These are phyloP conservation scores for Thymallus thymallus DNA, from an alignment of 2,113 vertebrate genomes.

Conservation along the genomic window DNA sequence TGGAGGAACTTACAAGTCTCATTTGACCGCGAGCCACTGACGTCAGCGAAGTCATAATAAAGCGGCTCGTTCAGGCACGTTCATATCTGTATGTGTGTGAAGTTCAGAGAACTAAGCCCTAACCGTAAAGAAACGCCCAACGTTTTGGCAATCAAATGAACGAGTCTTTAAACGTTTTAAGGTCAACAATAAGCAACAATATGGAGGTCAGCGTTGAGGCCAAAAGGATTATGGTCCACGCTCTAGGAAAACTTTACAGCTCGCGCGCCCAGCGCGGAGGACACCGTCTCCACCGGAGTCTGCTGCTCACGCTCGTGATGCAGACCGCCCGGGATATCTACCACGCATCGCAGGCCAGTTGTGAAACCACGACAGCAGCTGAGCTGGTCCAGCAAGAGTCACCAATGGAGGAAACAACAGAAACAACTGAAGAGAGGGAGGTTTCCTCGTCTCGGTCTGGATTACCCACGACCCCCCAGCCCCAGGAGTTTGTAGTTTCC, in stretches of 20 bases:
- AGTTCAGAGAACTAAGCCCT: not conserved
- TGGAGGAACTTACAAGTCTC: not conserved
- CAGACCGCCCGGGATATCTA: constrained; percentile 77
- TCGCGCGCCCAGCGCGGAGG: constrained; percentile 78
- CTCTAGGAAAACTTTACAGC: constrained; percentile 79
- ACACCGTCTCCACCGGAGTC: constrained; percentile 76
- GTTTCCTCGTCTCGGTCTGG: constrained; percentile 32
- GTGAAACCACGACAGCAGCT: constrained; percentile 2
- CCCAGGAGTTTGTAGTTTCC: not conserved
- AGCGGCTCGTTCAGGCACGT: not conserved
- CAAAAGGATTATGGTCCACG: constrained; percentile 77
- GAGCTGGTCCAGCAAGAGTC: constrained; percentile 1
- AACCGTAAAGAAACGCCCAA: not conserved
- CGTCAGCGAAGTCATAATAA: constrained; percentile 45
- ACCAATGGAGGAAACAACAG: constrained; percentile 35
- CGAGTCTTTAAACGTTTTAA: not conserved
- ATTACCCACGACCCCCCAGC: not conserved
- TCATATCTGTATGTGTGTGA: not conserved
- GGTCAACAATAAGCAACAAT: not conserved
- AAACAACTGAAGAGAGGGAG: not conserved
- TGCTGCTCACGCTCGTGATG: constrained; percentile 79
- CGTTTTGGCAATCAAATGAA: not conserved
- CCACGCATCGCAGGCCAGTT: constrained; percentile 47
- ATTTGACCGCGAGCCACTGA: not conserved
- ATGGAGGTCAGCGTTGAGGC: constrained; percentile 76